Percentiles rank a stretch among this genome's conserved stretches.
These are phyloP conservation scores for Metopolophium dirhodum DNA, from an alignment of 1,140 invertebrate genomes.

Conservation along the genomic window DNA sequence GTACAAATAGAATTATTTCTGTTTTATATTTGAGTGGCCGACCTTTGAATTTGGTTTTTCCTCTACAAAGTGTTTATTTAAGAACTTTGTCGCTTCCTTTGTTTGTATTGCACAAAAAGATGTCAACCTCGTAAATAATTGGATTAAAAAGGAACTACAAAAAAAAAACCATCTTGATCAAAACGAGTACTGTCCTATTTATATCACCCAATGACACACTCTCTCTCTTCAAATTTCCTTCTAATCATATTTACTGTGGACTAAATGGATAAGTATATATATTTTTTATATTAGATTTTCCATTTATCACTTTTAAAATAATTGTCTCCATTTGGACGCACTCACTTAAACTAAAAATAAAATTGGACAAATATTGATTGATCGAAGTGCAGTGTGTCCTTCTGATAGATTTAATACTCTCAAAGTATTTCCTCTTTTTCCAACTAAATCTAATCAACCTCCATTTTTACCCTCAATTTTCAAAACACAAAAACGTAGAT, in stretches of 20 bases:
- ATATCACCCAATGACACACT: not conserved
- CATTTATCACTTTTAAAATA: conserved; percentile 3
- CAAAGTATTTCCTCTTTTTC: not conserved
- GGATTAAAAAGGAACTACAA: not conserved
- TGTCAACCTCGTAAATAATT: conserved; percentile 34
- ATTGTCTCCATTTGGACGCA: not conserved
- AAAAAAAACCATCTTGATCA: not conserved
- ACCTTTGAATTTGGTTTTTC: not conserved
- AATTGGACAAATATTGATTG: not conserved
- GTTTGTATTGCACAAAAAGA: not conserved
- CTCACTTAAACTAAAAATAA: not conserved
- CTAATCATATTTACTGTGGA: not conserved
- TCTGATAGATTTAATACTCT: not conserved
- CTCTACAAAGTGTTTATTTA: not conserved
- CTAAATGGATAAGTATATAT: not conserved
- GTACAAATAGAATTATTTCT: not conserved
- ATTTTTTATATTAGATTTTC: not conserved
- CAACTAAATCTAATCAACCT: not conserved
- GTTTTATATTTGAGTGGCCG: not conserved
- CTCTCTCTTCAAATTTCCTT: not conserved
- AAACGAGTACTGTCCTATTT: not conserved
- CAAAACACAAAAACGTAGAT: not conserved
- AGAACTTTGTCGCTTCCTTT: not conserved
- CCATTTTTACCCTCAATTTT: not conserved
- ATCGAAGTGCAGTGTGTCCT: not conserved